A percentile compares a stretch with the other conserved stretches of the same genome.
Conservation (phyloP, 2,113 vertebrate species). For the Hippocampus comes region DNA sequence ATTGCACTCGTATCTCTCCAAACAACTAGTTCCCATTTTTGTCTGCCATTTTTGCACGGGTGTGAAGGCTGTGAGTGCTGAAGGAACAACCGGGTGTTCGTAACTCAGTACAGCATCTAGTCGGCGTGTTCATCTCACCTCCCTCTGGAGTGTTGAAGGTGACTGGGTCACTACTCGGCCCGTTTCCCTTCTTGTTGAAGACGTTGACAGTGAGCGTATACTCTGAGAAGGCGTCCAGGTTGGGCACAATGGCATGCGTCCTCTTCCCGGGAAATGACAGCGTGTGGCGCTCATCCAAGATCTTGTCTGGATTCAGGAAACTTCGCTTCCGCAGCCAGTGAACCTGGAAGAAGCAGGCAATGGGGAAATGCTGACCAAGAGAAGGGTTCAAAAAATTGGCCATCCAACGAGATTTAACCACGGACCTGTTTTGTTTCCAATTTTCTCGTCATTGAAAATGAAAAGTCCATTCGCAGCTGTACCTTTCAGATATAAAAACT, state of each 20-base stretch:
- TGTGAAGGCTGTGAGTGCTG: background rate
- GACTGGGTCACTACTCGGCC: slow-evolving; percentile 80
- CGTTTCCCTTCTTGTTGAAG: slow-evolving; percentile 87
- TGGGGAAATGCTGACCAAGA: background rate
- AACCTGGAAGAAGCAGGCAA: slow-evolving; percentile 70
- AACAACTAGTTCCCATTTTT: background rate
- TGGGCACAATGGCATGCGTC: slow-evolving; percentile 79
- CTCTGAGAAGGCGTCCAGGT: slow-evolving; percentile 85
- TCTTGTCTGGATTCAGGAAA: slow-evolving; percentile 75
- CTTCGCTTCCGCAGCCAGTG: slow-evolving; percentile 80
- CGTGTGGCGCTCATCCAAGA: slow-evolving; percentile 75
- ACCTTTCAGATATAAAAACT: background rate
- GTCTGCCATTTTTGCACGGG: background rate
- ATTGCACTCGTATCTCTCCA: background rate
- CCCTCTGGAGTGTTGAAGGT: slow-evolving; percentile 88
- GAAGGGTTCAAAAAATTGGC: background rate
- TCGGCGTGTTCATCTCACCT: slow-evolving; percentile 73
- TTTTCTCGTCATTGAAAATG: background rate
- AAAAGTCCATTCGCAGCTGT: background rate
- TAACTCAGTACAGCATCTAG: background rate
- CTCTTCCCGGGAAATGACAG: slow-evolving; percentile 80
- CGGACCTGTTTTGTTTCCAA: background rate
- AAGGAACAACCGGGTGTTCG: background rate
- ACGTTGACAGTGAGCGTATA: slow-evolving; percentile 84
- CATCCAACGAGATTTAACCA: background rate